Evolutionary conservation across 2,888 invertebrate genomes (phyloP), one percentile per base, ranked within the genome.

Genomic region (Lasioglossum morio): DNA sequence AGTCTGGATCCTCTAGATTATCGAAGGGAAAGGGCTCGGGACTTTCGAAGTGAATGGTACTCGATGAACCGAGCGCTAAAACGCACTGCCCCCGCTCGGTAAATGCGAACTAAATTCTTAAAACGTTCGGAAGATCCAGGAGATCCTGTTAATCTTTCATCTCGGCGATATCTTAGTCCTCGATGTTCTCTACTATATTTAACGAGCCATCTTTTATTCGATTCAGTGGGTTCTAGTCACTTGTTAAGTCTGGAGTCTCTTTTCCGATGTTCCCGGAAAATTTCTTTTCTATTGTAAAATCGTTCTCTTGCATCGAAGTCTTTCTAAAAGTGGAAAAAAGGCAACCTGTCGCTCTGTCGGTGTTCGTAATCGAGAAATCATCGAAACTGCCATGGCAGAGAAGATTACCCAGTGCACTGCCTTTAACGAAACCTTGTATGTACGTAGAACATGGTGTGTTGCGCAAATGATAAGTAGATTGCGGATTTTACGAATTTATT

Each of bases 351-450:
- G 70, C 37, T 40, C 70, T 14, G 70, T 27, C 70, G 40, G n/a
- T 70, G 40, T 40, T 70, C 70, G 12, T 12, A 66, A 34, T 19
- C 30, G n/a, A 70, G 19, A 30, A 48, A 72, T 77, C 19, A 40
- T 76, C 40, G 72, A 66, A 19, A 81, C 53, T 53, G 76, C 72
- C 48, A n/a, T 76, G 72, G 14, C 34, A n/a, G 27, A 40, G 43
- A 48, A 37, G 19, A 69, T 69, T 23, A 10, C 34, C 19, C 37
- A 30, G 34, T 34, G 34, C 19, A 23, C 69, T 23, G 69, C 23
- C 37, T 37, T 69, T 23, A 23, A 69, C 10, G 37, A 37, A 12
- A 37, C 23, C 23, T 4, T 34, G 10, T 23, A 10, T 34, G 69
- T 19, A 69, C 69, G 19, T 69, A 57, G 57, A 57, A n/a, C 57